phyloP scores from a whole-genome alignment of 1,140 invertebrate species.

The Pararge aegeria region DNA sequence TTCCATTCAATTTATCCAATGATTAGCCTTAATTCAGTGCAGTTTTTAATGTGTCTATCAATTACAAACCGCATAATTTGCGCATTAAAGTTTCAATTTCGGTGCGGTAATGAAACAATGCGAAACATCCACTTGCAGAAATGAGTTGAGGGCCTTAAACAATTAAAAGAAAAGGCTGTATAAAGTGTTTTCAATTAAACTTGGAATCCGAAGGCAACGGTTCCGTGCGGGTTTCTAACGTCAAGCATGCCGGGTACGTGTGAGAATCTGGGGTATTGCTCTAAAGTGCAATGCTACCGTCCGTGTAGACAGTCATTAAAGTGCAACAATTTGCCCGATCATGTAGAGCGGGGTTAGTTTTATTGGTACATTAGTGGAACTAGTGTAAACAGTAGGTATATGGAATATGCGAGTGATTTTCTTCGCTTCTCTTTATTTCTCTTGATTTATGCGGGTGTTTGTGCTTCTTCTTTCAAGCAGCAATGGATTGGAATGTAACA shows the following conservation, averaged over 20 bases:
- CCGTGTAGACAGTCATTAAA: conserved; percentile 49
- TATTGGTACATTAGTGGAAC: conserved; percentile 11
- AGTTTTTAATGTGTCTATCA: conserved; percentile 42
- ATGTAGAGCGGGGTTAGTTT: conserved; percentile 32
- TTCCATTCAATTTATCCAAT: conserved; percentile 71
- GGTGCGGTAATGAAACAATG: conserved; percentile 34
- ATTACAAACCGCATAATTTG: conserved; percentile 26
- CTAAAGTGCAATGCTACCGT: conserved; percentile 42
- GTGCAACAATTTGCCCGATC: conserved; percentile 54
- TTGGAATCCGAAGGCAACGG: conserved; percentile 58
- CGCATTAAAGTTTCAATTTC: conserved; percentile 30
- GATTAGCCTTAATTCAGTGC: conserved; percentile 60
- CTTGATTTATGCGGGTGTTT: too few relatives aligned
- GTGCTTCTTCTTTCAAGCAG: too few relatives aligned
- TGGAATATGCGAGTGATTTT: conserved; percentile 4
- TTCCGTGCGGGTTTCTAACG: conserved; percentile 45
- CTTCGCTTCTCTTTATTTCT: too few relatives aligned
- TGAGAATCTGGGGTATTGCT: conserved; percentile 54
- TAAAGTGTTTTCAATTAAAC: conserved; percentile 72
- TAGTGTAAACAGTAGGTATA: background rate
- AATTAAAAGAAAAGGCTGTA: conserved; percentile 68
- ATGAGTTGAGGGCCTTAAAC: conserved; percentile 48
- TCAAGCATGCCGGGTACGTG: conserved; percentile 44
- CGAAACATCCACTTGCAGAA: conserved; percentile 26
- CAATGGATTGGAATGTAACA: too few relatives aligned